Conservation (phyloP, 2,113 vertebrate genomes). For the Pongo pygmaeus region DNA sequence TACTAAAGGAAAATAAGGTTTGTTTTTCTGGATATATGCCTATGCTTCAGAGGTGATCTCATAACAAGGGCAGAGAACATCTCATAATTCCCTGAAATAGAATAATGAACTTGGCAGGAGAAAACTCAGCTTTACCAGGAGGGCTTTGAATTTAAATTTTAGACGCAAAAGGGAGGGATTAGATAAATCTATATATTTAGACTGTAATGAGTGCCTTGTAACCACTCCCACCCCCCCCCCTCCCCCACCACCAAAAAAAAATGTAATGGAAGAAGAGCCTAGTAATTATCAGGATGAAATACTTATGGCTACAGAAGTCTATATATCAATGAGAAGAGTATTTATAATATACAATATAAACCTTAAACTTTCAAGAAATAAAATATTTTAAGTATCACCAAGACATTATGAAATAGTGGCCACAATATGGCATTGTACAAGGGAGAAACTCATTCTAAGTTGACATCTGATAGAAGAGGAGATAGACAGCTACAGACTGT, state of each 20-base stretch:
- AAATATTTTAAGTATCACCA: not conserved
- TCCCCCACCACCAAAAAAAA: not conserved
- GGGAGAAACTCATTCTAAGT: not conserved
- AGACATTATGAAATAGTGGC: not conserved
- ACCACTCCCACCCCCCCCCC: not conserved
- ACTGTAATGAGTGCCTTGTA: not conserved
- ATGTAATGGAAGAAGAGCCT: not conserved
- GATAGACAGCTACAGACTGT: not conserved
- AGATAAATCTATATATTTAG: not conserved
- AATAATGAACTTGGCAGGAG: slow-evolving; percentile 8
- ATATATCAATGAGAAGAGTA: not conserved
- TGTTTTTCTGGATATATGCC: slow-evolving; percentile 13
- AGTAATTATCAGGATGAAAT: not conserved
- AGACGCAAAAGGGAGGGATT: not conserved
- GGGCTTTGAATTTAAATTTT: slow-evolving; percentile 31
- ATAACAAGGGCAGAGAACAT: not conserved
- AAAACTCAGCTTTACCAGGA: not conserved
- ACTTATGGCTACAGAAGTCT: not conserved
- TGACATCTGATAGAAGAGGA: not conserved
- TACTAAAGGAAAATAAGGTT: slow-evolving; percentile 13
- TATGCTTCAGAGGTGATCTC: not conserved
- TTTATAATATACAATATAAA: not conserved
- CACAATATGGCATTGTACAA: not conserved
- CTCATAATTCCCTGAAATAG: slow-evolving; percentile 14
- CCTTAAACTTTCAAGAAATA: not conserved